Evolutionary conservation across 2,113 vertebrate species (phyloP).

Genomic region (Phoxinus phoxinus): DNA sequence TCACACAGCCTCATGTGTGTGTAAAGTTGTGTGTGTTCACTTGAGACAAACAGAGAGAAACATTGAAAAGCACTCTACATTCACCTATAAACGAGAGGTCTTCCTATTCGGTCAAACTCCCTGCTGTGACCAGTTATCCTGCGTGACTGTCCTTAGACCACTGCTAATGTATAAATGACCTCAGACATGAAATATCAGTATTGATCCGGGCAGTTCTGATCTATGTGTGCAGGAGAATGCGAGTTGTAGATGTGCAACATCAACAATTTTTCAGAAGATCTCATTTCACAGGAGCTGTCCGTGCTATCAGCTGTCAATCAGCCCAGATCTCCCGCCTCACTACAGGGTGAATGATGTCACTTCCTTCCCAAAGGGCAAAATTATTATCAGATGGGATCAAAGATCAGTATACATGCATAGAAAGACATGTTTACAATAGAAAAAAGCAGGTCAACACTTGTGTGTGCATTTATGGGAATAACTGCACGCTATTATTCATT

Average conservation of each 20-base stretch:
- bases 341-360: background rate
- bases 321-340: background rate
- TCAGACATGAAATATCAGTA: conserved; percentile 5
- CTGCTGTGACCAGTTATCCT: background rate
- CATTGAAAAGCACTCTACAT: conserved; percentile 25
- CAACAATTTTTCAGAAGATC: conserved; percentile 5
- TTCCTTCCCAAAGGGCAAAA: background rate
- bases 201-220: background rate
- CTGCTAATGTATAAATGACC: background rate
- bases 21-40: conserved; percentile 19
- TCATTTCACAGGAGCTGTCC: background rate
- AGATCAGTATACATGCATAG: background rate
- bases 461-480: no score
- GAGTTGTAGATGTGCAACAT: background rate
- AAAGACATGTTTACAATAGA: background rate
- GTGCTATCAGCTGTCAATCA: conserved; percentile 23
- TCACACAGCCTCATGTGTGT: conserved; percentile 39
- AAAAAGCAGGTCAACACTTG: background rate
- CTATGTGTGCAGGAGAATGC: background rate
- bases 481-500: no score
- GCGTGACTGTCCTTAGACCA: conserved; percentile 13
- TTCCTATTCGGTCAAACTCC: background rate
- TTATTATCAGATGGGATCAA: background rate
- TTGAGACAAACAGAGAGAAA: conserved; percentile 36
- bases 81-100: background rate